Evolutionary conservation across 2,113 vertebrate genomes (phyloP).

Genomic region (Rhombomys opimus): DNA sequence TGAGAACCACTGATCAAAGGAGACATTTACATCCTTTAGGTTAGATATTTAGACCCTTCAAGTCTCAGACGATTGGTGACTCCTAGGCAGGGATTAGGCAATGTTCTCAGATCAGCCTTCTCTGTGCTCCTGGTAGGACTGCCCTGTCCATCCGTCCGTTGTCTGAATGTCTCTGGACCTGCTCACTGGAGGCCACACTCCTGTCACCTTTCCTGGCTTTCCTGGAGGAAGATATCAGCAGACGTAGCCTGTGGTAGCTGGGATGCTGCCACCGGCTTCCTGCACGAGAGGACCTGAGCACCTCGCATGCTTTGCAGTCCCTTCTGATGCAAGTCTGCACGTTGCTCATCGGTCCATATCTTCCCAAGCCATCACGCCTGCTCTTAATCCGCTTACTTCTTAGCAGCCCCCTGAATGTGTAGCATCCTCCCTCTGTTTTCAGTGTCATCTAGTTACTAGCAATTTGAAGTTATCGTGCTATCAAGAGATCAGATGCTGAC

Average conservation of each 20-base stretch:
- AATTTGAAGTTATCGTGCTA: background rate
- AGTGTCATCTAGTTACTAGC: background rate
- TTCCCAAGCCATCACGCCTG: background rate
- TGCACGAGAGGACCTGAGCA: background rate
- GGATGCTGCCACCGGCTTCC: background rate
- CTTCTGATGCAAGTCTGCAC: accelerated
- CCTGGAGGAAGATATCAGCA: background rate
- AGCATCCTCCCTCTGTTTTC: background rate
- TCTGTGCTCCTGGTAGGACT: background rate
- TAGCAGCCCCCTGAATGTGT: accelerated
- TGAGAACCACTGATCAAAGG: background rate
- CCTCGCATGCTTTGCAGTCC: background rate
- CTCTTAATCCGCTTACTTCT: background rate
- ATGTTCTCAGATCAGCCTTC: accelerated
- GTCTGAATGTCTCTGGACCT: background rate
- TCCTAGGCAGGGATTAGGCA: background rate
- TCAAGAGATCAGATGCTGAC: background rate
- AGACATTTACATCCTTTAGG: background rate
- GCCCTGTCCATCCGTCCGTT: background rate
- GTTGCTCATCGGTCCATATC: background rate
- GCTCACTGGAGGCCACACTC: no score
- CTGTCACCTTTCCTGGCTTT: background rate
- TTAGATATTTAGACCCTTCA: background rate
- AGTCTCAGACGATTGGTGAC: background rate
- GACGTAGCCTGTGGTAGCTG: background rate